Evolutionary conservation across 2,113 vertebrate species (phyloP).

Genomic region (Micronycteris hirsuta): DNA sequence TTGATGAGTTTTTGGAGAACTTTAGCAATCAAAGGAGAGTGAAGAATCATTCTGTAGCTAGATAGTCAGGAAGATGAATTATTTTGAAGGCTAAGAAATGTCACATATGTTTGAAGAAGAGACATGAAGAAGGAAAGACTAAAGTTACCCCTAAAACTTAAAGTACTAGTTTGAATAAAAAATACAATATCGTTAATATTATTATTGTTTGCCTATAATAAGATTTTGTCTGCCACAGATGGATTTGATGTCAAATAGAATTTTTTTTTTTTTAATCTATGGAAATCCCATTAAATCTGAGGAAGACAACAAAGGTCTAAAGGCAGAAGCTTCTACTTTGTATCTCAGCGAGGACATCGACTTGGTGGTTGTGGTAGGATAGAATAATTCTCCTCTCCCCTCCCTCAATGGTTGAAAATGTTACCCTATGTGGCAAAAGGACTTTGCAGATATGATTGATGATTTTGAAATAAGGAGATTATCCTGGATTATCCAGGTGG

Average conservation of each 20-base stretch:
- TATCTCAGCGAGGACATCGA: background rate
- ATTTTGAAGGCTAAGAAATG: background rate
- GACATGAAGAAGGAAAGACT: background rate
- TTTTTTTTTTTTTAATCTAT: background rate
- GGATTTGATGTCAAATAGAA: background rate
- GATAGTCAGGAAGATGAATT: background rate
- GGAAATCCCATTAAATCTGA: background rate
- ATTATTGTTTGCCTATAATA: background rate
- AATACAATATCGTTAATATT: background rate
- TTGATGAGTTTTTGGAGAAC: background rate
- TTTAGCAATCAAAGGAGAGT: background rate
- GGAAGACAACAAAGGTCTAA: background rate
- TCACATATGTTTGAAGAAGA: background rate
- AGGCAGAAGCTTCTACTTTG: background rate
- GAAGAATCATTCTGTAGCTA: background rate
- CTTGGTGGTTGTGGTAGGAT: background rate
- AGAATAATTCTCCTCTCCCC: background rate
- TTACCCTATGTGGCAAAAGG: background rate
- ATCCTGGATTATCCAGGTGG: background rate
- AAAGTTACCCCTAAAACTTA: background rate
- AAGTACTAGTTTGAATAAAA: background rate
- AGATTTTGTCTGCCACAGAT: slow-evolving; percentile 8
- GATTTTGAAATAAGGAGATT: background rate
- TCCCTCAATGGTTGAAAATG: background rate
- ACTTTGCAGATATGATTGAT: background rate